Percentiles rank a stretch among this genome's conserved stretches.
These are phyloP conservation scores for Sciaenops ocellatus DNA, from an alignment of 2,797 vertebrate species.

Conservation along the genomic window DNA sequence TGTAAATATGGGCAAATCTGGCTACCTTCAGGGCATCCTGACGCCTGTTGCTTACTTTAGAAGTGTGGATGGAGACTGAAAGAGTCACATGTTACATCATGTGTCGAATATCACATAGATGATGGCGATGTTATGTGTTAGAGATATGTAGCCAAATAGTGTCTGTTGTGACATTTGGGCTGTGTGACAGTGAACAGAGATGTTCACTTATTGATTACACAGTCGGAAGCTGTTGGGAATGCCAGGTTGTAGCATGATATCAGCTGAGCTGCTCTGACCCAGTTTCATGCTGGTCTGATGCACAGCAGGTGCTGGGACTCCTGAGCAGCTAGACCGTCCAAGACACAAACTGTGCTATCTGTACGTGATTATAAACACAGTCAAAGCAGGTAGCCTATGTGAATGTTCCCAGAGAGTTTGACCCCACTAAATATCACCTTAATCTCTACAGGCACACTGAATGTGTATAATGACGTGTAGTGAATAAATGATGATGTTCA, in stretches of 20 bases:
- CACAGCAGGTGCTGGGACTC: slow-evolving; percentile 24
- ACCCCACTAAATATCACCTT: slow-evolving; percentile 4
- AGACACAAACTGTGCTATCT: slow-evolving; percentile 2
- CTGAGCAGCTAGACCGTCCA: slow-evolving; percentile 17
- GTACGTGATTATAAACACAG: slow-evolving; percentile 25
- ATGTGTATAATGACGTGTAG: background rate
- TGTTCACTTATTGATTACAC: slow-evolving; percentile 22
- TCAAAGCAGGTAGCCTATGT: background rate
- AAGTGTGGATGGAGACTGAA: slow-evolving; percentile 16
- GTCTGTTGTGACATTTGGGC: background rate
- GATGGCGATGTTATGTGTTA: background rate
- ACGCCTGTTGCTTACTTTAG: background rate
- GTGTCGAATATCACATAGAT: slow-evolving; percentile 8
- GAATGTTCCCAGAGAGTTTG: slow-evolving; percentile 3
- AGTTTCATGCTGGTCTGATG: slow-evolving; percentile 34
- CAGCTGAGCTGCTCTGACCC: slow-evolving; percentile 28
- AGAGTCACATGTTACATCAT: slow-evolving; percentile 2
- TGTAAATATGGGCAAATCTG: slow-evolving; percentile 75
- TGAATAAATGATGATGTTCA: background rate
- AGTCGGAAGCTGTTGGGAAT: slow-evolving; percentile 7
- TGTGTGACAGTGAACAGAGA: slow-evolving; percentile 7
- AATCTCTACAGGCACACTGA: background rate
- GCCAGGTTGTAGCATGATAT: slow-evolving; percentile 25
- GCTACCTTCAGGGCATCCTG: slow-evolving; percentile 35
- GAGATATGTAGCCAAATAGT: background rate